Evolutionary conservation across 2,113 vertebrate genomes (phyloP).

Genomic region (Chloroceryle aenea): DNA sequence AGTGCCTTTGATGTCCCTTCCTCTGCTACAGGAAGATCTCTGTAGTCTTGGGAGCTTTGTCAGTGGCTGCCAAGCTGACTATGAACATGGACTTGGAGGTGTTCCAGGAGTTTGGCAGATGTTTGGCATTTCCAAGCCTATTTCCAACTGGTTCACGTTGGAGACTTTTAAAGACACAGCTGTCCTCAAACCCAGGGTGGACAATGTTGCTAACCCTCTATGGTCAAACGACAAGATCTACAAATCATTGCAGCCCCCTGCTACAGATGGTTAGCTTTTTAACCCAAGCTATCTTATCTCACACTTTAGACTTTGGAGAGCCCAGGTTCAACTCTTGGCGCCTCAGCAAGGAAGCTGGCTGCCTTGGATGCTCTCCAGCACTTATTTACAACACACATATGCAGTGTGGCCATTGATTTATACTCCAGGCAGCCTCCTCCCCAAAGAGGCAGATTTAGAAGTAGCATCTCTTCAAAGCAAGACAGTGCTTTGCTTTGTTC

Average conservation of each 20-base stretch:
- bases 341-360: constrained; percentile 52
- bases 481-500: neutral
- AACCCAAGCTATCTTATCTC: constrained; percentile 60
- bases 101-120: neutral
- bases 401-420: constrained; percentile 47
- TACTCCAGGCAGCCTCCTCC: neutral
- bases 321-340: constrained; percentile 21
- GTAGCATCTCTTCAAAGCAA: neutral
- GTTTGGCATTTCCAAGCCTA: neutral
- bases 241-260: neutral
- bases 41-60: neutral
- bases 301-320: neutral
- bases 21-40: neutral
- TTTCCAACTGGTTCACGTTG: neutral
- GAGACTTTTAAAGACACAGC: neutral
- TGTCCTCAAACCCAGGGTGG: neutral
- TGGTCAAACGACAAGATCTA: neutral
- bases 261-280: constrained; percentile 38
- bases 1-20: neutral
- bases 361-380: constrained; percentile 34
- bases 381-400: constrained; percentile 53
- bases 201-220: neutral
- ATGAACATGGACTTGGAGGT: neutral
- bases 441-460: constrained; percentile 55
- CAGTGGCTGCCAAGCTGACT: neutral